Percentiles rank a stretch among this genome's conserved stretches.
Conservation (phyloP, 2,888 invertebrate species). For the Machimus rusticus region DNA sequence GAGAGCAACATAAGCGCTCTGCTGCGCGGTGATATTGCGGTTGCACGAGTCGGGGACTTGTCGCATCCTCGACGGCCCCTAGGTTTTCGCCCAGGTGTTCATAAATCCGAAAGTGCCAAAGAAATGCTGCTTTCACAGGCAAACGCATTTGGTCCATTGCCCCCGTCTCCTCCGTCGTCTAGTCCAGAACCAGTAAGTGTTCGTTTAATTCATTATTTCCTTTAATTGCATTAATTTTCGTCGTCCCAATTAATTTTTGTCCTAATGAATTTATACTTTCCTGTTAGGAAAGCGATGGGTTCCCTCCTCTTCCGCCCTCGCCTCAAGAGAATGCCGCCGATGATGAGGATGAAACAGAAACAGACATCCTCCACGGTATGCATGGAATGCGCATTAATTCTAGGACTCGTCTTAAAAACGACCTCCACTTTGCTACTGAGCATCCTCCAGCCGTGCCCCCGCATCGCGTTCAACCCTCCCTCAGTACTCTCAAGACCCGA, state of each 20-base stretch:
- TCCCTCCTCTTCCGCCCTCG: constrained; percentile 83
- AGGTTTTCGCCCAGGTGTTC: constrained; percentile 69
- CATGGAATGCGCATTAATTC: constrained; percentile 47
- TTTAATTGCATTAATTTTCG: neutral
- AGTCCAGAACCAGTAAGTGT: constrained; percentile 53
- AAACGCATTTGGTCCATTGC: constrained; percentile 59
- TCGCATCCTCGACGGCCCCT: constrained; percentile 59
- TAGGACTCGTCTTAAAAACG: constrained; percentile 50
- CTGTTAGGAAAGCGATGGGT: constrained; percentile 62
- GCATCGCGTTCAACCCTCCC: constrained; percentile 69
- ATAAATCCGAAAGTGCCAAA: constrained; percentile 78
- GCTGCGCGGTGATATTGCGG: constrained; percentile 64
- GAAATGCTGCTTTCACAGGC: constrained; percentile 67
- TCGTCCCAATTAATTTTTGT: neutral
- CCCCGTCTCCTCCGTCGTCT: constrained; percentile 60
- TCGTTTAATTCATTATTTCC: neutral
- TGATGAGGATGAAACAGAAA: constrained; percentile 51
- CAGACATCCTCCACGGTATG: constrained; percentile 47
- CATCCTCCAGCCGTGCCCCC: constrained; percentile 77
- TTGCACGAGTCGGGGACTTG: constrained; percentile 56
- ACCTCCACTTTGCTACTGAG: constrained; percentile 42
- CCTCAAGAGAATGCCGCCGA: constrained; percentile 75
- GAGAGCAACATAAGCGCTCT: constrained; percentile 77
- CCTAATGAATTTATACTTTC: neutral
- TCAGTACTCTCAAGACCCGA: constrained; percentile 80